These are phyloP conservation scores for Campoplex capitator DNA, from an alignment of 2,888 invertebrate genomes.

Conservation along the genomic window DNA sequence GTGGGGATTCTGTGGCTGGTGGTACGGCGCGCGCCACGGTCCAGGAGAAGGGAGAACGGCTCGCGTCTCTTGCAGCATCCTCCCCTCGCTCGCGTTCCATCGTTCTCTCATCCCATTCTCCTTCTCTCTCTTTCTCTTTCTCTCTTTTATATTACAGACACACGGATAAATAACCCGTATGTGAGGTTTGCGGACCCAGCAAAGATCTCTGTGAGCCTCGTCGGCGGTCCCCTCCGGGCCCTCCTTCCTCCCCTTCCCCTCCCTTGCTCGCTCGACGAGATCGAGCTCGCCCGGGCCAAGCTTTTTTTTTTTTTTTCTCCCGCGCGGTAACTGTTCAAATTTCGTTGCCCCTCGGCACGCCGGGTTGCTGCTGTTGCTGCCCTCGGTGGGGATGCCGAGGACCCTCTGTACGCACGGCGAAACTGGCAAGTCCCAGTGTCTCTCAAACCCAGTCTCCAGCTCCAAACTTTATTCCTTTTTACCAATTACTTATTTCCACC, in stretches of 20 bases:
- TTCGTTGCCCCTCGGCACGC: slow-evolving; percentile 75
- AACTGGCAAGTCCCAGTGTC: slow-evolving; percentile 74
- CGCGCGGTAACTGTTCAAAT: slow-evolving; percentile 82
- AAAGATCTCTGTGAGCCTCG: slow-evolving; percentile 58
- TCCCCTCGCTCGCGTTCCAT: slow-evolving; percentile 69
- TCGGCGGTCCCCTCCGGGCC: slow-evolving; percentile 49
- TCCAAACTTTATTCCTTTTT: background rate
- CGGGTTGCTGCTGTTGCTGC: slow-evolving; percentile 68
- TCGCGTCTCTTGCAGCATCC: slow-evolving; percentile 81
- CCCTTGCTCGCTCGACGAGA: slow-evolving; percentile 52
- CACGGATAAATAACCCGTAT: slow-evolving; percentile 45
- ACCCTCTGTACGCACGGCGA: slow-evolving; percentile 73
- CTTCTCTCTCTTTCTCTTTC: slow-evolving; percentile 63
- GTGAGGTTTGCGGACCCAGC: slow-evolving; percentile 61
- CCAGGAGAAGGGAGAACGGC: slow-evolving; percentile 81
- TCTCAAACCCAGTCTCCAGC: slow-evolving; percentile 74
- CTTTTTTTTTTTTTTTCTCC: slow-evolving; percentile 54
- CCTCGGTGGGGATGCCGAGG: slow-evolving; percentile 75
- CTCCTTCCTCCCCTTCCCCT: slow-evolving; percentile 8
- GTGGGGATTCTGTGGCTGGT: slow-evolving; percentile 73
- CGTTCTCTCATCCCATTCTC: slow-evolving; percentile 64
- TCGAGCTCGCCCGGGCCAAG: slow-evolving; percentile 64
- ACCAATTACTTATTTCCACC: background rate
- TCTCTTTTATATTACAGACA: slow-evolving; percentile 57
- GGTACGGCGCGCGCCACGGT: slow-evolving; percentile 83